Evolutionary conservation across 2,888 invertebrate species (phyloP).

Genomic region (Eueremaeus valkanovi): DNA sequence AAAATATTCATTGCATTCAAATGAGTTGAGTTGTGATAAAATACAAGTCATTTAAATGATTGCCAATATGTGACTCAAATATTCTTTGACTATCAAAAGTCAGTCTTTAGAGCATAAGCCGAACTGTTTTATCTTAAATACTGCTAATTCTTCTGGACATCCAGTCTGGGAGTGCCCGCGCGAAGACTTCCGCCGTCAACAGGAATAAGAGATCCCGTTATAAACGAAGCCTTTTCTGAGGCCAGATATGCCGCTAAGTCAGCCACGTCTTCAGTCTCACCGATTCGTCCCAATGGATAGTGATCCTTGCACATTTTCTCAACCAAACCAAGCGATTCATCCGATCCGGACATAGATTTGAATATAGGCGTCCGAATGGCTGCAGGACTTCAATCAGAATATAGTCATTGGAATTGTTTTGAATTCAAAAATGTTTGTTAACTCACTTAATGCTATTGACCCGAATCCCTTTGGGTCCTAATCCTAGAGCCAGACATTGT

Average conservation of each 20-base stretch:
- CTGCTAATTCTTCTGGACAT: too few relatives aligned
- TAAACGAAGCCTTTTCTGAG: slow-evolving; percentile 24
- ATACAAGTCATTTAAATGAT: too few relatives aligned
- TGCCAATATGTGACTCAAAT: too few relatives aligned
- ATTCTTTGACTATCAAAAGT: too few relatives aligned
- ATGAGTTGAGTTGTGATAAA: too few relatives aligned
- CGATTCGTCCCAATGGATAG: slow-evolving; percentile 14
- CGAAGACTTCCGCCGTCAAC: background rate
- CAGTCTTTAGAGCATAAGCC: too few relatives aligned
- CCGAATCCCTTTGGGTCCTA: slow-evolving; percentile 7
- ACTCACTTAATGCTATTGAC: background rate
- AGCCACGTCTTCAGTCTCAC: slow-evolving; percentile 4
- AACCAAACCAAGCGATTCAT: background rate
- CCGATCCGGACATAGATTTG: background rate
- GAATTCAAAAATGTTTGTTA: background rate
- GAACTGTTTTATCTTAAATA: too few relatives aligned
- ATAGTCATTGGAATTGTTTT: background rate
- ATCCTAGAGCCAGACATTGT: background rate
- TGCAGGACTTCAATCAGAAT: slow-evolving; percentile 13
- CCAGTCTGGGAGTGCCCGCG: too few relatives aligned
- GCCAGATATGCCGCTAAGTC: background rate
- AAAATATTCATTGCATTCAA: too few relatives aligned
- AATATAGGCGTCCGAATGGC: background rate
- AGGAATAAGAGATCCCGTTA: background rate
- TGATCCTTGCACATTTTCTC: background rate